Base-by-base conservation (phyloP, 2,888 invertebrate species). In the Cephus pulcher region DNA sequence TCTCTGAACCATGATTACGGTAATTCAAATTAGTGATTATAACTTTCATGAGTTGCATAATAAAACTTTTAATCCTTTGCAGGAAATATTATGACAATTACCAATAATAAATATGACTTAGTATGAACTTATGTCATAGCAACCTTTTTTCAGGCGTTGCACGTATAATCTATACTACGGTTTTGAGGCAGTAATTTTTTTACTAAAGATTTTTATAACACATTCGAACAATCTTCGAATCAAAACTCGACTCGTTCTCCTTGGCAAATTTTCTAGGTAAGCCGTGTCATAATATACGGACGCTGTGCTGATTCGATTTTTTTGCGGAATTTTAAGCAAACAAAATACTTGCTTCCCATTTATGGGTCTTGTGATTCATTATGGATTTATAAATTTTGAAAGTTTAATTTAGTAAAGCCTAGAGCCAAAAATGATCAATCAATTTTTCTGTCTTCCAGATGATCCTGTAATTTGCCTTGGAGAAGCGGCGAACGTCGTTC, bases 161-260 rank as follows among this genome's bases (percentile, higher is more conserved):
- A 9, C 23, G 56, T 56, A 23, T 56, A 56, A 69, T 78, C 77
- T 84, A 84, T 68, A 34, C 79, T 78, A 80, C 73, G 77, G 79
- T 79, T 56, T 81, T 81, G 82, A 83, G 84, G 84, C 84, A 84
- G 84, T 84, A 84, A 80, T 81, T 80, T 12, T 40, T 78, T 80
- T 79, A 11, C 34, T 35, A 74, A 74, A 56, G 23, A 56, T 56
- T 56, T 56, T 56, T 23, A 6, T 56, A 56, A 56, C 56, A 15
- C 2, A 9, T 56, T 56, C 23, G 56, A 56, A 6, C 9, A 56
- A 56, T 56, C 23, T 56, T 56, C 56, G 56, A 23, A 56, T 56
- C 23, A 23, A 56, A 6, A 56, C 56, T 56, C 56, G 23, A 56
- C 56, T 56, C 56, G 9, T 56, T 23, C 56, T 56, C 56, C 56